Base-by-base conservation (phyloP, 2,888 invertebrate genomes). In the Amaurobius ferox region DNA sequence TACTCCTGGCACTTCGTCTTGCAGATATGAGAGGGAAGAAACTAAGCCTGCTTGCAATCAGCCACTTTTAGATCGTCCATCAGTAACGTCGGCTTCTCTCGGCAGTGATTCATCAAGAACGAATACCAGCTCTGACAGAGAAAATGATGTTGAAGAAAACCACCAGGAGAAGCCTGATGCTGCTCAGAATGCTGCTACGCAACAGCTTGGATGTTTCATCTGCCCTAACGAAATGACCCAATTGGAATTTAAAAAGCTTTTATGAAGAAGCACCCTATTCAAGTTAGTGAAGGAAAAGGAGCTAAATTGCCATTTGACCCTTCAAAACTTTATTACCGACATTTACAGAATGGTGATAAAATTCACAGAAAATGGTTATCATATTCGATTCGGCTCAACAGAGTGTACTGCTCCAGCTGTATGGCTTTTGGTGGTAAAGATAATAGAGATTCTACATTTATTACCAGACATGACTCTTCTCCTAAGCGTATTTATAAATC, bases 351-450 rank as follows among this genome's bases (percentile, higher is more conserved):
- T 61, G 5, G 11, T 61, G 26, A n/a, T 61, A 23, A 2, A 61
- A 6, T 23, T 61, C n/a, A n/a, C n/a, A n/a, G n/a, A n/a, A n/a
- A n/a, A n/a, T n/a, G n/a, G n/a, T n/a, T n/a, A n/a, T n/a, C n/a
- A n/a, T n/a, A n/a, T n/a, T n/a, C n/a, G n/a, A n/a, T n/a, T n/a
- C 61, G 26, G 61, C 61, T 61, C 26, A 61, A 61, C 61, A 61
- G 9, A 61, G 61, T 61, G 6, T 61, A 16, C 61, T 61, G 61
- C 23, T 3, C 61, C 2, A 23, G 61, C 26, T 61, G 23, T 19
- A 61, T 61, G 61, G 61, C 61, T 61, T 61, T 61, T 61, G 61
- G 61, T 23, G 23, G 61, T 23, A 61, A 61, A 44, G 44, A 7
- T 7, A 13, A 61, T 61, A 61, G 61, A 61, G 61, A 61, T n/a